Evolutionary conservation across 2,888 invertebrate genomes (phyloP).

Genomic region (Danaus chrysippus): DNA sequence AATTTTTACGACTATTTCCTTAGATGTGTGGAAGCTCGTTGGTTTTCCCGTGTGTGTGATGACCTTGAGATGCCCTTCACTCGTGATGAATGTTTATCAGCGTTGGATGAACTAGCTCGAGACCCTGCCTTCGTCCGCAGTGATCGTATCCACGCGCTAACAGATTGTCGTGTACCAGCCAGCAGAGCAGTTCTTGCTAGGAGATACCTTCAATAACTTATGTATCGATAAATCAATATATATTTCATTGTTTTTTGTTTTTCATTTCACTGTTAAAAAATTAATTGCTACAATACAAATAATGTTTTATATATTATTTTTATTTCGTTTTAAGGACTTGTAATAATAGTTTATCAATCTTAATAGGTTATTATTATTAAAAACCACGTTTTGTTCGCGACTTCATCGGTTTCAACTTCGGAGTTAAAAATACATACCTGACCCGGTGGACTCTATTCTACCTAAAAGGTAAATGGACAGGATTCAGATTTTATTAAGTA

Average conservation of each 20-base stretch:
- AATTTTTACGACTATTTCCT: background rate
- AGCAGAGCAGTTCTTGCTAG: constrained; percentile 55
- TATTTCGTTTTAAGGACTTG: no score
- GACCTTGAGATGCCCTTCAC: constrained; percentile 47
- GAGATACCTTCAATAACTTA: constrained; percentile 44
- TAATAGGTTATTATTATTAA: no score
- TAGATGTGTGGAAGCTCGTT: constrained; percentile 67
- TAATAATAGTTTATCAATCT: no score
- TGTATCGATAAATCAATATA: background rate
- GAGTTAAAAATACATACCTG: no score
- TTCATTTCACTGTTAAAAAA: background rate
- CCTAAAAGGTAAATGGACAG: no score
- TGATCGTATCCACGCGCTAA: constrained; percentile 57
- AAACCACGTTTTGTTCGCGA: no score
- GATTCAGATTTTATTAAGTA: no score
- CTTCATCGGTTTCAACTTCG: no score
- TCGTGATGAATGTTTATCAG: constrained; percentile 35
- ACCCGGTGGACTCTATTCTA: no score
- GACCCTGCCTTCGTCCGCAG: constrained; percentile 62
- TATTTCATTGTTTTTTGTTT: background rate
- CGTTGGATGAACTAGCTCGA: constrained; percentile 41
- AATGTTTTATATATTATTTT: no score
- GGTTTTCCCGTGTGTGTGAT: constrained; percentile 61
- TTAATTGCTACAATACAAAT: no score
- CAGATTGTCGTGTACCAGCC: constrained; percentile 57